A percentile compares a stretch with the other conserved stretches of the same genome.
phyloP scores from a whole-genome alignment of 2,888 invertebrate species.

The Eutolmus rufibarbis region DNA sequence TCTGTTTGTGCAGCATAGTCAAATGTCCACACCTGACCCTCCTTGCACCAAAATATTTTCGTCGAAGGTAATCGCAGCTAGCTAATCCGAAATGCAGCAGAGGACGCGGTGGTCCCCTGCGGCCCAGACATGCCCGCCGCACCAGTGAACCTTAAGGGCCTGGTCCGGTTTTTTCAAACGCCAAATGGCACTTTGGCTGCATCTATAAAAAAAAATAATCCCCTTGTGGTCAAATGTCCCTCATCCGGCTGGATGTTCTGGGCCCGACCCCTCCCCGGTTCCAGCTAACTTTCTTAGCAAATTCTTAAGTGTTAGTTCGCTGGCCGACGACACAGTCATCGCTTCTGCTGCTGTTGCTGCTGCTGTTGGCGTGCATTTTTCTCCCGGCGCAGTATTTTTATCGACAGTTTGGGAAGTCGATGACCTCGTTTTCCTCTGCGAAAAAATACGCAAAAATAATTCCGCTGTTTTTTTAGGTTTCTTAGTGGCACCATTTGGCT shows the following conservation, averaged over 20 bases:
- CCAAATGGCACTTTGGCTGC: not conserved
- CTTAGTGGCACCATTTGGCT: constrained; percentile 24
- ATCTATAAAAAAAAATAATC: not conserved
- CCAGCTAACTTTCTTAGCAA: not conserved
- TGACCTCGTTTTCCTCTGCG: constrained; percentile 37
- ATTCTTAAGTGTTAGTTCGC: constrained; percentile 5
- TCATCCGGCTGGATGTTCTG: not conserved
- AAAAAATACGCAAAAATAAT: constrained; percentile 34
- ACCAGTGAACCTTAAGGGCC: not conserved
- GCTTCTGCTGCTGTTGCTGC: not conserved
- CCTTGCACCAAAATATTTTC: not conserved
- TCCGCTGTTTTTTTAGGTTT: not conserved
- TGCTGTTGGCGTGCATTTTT: constrained; percentile 10
- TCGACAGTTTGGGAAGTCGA: constrained; percentile 39
- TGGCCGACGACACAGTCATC: not conserved
- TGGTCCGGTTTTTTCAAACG: not conserved
- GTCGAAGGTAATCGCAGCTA: not conserved
- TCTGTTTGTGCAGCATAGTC: not conserved
- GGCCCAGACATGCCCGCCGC: not conserved
- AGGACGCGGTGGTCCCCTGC: not conserved
- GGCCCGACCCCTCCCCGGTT: not conserved
- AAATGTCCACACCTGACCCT: not conserved
- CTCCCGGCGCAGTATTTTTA: constrained; percentile 38
- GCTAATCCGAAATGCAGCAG: not conserved
- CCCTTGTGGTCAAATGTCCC: not conserved